These are phyloP conservation scores for Pan paniscus DNA, from an alignment of 2,113 vertebrate genomes.

Conservation along the genomic window DNA sequence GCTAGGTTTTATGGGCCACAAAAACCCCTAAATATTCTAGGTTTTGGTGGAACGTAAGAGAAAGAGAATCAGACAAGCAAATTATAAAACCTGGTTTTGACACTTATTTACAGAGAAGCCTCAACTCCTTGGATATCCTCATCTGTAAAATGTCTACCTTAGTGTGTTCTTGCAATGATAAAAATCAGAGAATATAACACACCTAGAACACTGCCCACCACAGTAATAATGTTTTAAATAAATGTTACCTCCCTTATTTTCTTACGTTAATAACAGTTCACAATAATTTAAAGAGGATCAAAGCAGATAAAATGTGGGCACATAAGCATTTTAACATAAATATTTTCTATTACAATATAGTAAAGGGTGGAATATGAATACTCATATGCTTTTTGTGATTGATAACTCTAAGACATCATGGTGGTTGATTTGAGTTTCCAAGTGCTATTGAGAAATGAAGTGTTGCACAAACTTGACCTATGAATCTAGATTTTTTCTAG, in stretches of 20 bases:
- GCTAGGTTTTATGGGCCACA: background rate
- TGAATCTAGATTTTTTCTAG: background rate
- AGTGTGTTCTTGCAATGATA: background rate
- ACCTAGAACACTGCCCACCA: background rate
- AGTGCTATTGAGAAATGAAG: background rate
- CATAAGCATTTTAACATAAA: background rate
- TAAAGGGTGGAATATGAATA: background rate
- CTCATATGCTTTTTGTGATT: background rate
- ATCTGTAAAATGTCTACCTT: background rate
- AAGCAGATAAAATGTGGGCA: background rate
- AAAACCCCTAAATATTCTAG: background rate
- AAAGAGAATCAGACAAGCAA: background rate
- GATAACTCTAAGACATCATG: background rate
- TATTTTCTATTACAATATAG: background rate
- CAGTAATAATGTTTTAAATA: background rate
- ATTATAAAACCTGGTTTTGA: background rate
- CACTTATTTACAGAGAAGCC: background rate
- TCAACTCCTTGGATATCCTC: background rate
- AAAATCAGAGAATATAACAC: background rate
- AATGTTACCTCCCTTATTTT: background rate
- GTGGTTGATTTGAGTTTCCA: background rate
- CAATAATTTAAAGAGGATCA: background rate
- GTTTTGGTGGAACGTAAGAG: background rate
- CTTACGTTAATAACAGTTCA: background rate
- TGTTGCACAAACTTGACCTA: background rate